Conservation (phyloP, 2,888 invertebrate genomes). For the Boloria selene region DNA sequence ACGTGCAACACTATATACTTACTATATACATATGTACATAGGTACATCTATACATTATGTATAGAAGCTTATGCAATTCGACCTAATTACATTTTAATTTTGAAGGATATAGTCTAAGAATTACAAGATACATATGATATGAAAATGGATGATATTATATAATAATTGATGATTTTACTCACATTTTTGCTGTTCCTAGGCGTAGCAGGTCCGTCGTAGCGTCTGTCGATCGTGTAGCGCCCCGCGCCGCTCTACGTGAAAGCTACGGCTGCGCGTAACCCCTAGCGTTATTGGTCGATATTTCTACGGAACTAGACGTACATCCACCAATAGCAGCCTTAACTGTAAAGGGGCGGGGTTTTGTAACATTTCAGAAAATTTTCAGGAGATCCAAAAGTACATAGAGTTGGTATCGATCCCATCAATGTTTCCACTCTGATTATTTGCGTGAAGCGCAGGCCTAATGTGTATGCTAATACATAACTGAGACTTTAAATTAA, state of each 20-base stretch:
- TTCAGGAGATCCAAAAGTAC: constrained; percentile 69
- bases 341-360: constrained; percentile 73
- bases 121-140: background rate
- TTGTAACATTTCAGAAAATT: constrained; percentile 76
- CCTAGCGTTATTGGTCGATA: constrained; percentile 65
- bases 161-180: constrained; percentile 52
- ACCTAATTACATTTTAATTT: no score
- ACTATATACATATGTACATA: no score
- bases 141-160: background rate
- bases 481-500: constrained; percentile 13
- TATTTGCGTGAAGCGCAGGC: constrained; percentile 47
- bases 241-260: constrained; percentile 66
- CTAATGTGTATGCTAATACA: constrained; percentile 26
- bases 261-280: constrained; percentile 77
- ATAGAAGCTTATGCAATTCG: no score
- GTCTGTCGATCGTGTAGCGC: constrained; percentile 75
- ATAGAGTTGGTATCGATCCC: constrained; percentile 55
- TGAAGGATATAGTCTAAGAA: background rate
- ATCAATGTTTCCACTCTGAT: constrained; percentile 55
- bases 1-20: no score
- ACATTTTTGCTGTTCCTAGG: constrained; percentile 74
- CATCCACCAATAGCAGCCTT: constrained; percentile 63
- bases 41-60: no score
- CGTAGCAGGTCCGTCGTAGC: constrained; percentile 72
- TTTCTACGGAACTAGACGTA: constrained; percentile 61